Evolutionary conservation across 1,140 invertebrate genomes (phyloP).

Genomic region (Sinonovacula constricta): DNA sequence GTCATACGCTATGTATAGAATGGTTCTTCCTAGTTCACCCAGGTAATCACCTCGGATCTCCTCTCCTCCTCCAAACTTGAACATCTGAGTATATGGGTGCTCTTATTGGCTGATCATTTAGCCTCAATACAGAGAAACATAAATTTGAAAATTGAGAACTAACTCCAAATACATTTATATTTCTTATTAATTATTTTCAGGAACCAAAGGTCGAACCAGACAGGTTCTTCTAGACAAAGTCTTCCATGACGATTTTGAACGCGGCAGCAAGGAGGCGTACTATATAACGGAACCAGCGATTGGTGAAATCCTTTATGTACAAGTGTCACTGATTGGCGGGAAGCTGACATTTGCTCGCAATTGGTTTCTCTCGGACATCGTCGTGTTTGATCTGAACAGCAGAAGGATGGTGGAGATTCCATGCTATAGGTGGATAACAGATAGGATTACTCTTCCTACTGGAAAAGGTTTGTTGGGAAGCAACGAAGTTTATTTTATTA

Average conservation of each 20-base stretch:
- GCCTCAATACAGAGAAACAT: too few species aligned
- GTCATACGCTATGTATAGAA: too few species aligned
- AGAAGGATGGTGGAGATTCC: conserved; percentile 31
- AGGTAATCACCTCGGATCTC: too few species aligned
- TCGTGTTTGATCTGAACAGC: conserved; percentile 33
- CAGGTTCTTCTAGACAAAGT: conserved; percentile 34
- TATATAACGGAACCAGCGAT: conserved; percentile 32
- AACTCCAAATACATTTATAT: too few species aligned
- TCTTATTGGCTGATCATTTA: too few species aligned
- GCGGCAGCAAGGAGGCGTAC: conserved; percentile 46
- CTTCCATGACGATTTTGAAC: conserved; percentile 46
- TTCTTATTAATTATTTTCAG: conserved; percentile 13
- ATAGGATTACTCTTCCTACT: conserved; percentile 28
- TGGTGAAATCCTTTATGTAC: conserved; percentile 38
- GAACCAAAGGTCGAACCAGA: conserved; percentile 42
- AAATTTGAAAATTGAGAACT: too few species aligned
- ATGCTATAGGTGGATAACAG: conserved; percentile 32
- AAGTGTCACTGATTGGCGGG: conserved; percentile 44
- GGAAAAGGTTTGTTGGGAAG: too few species aligned
- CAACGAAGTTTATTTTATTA: too few species aligned
- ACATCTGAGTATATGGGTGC: too few species aligned
- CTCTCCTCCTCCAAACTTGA: too few species aligned
- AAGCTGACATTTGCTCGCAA: conserved; percentile 14
- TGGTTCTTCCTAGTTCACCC: too few species aligned
- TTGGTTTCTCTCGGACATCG: conserved; percentile 47